Evolutionary conservation across 2,888 invertebrate species (phyloP).

Genomic region (Drosophila imparisetae): DNA sequence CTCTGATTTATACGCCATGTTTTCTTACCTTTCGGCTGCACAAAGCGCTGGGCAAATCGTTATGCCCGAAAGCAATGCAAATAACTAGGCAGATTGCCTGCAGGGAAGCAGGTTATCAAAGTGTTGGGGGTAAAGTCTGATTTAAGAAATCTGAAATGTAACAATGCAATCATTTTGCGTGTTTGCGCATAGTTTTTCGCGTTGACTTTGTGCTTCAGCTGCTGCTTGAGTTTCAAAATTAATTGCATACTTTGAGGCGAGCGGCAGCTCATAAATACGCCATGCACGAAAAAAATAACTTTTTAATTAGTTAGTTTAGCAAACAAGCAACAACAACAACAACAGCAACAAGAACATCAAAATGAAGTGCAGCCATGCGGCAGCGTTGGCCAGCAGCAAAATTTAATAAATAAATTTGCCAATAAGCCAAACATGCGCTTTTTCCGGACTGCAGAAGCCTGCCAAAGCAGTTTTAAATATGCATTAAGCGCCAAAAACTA

Average conservation of each 20-base stretch:
- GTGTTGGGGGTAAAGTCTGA: conserved; percentile 1
- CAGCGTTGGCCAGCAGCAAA: conserved; percentile 46
- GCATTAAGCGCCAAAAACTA: conserved; percentile 65
- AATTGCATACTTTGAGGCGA: conserved; percentile 70
- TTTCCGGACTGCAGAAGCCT: conserved; percentile 43
- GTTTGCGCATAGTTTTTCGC: conserved; percentile 59
- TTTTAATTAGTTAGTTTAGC: conserved; percentile 72
- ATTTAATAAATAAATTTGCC: conserved; percentile 76
- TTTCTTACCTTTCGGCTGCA: conserved; percentile 72
- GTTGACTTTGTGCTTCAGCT: conserved; percentile 41
- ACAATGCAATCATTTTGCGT: conserved; percentile 76
- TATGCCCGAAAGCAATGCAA: conserved; percentile 66
- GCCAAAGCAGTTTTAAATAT: conserved; percentile 69
- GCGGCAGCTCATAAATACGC: conserved; percentile 50
- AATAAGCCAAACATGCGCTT: conserved; percentile 72
- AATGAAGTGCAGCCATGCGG: conserved; percentile 41
- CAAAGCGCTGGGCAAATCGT: conserved; percentile 51
- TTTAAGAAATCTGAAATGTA: conserved; percentile 55
- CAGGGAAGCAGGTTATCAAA: not conserved
- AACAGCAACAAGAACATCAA: conserved; percentile 16
- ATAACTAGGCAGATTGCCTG: conserved; percentile 39
- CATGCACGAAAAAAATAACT: conserved; percentile 50
- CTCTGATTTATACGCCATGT: conserved; percentile 66
- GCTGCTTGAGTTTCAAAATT: conserved; percentile 50
- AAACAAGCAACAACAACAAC: conserved; percentile 42